Evolutionary conservation across 2,888 invertebrate genomes (phyloP).

Genomic region (Globia sparganii): DNA sequence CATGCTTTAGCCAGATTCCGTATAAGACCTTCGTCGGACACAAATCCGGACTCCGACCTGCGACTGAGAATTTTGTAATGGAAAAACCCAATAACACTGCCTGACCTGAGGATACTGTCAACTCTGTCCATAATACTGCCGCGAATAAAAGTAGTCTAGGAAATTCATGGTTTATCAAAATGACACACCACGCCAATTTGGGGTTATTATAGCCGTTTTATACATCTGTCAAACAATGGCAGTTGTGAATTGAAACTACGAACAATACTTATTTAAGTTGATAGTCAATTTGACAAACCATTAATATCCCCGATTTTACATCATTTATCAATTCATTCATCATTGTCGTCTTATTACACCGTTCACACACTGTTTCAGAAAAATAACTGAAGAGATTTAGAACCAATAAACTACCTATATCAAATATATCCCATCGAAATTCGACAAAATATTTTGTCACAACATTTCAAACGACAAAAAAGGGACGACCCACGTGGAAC

Average conservation of each 20-base stretch:
- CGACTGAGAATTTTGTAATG: not conserved
- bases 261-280: no score
- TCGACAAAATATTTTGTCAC: slow-evolving; percentile 9
- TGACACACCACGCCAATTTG: not conserved
- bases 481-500: slow-evolving; percentile 22
- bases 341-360: not conserved
- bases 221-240: not conserved
- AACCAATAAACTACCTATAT: slow-evolving; percentile 30
- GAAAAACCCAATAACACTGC: not conserved
- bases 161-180: not conserved
- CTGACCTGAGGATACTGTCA: no score
- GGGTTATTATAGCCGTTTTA: not conserved
- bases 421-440: slow-evolving; percentile 24
- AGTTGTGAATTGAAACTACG: not conserved
- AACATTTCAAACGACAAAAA: slow-evolving; percentile 43
- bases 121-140: not conserved
- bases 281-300: not conserved
- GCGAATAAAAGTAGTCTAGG: not conserved
- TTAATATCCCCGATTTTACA: not conserved
- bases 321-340: not conserved
- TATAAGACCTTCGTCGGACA: not conserved
- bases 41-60: not conserved
- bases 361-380: not conserved
- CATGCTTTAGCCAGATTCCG: not conserved
- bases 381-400: not conserved